These are phyloP conservation scores for Oxyura jamaicensis DNA, from an alignment of 2,113 vertebrate genomes.

Conservation along the genomic window DNA sequence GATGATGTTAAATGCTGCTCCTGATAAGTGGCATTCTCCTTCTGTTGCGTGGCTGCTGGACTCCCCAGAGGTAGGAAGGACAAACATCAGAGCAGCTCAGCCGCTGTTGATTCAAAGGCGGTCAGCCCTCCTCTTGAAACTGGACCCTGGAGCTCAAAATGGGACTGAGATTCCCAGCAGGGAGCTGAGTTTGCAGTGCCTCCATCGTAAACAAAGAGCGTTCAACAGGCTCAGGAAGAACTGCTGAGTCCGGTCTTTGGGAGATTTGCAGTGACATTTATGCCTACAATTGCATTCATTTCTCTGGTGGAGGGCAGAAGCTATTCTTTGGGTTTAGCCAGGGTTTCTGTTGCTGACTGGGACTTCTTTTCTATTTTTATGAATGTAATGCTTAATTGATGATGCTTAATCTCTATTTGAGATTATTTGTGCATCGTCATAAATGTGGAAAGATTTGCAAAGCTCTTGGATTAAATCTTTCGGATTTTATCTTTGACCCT, in stretches of 20 bases:
- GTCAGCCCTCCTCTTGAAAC: neutral
- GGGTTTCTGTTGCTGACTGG: neutral
- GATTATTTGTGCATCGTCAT: neutral
- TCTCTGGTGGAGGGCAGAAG: neutral
- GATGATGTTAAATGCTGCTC: neutral
- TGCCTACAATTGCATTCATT: neutral
- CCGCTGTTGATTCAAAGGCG: neutral
- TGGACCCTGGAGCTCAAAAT: neutral
- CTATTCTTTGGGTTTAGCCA: neutral
- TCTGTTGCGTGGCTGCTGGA: neutral
- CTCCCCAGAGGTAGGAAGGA: neutral
- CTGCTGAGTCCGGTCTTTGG: neutral
- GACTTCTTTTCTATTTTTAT: neutral
- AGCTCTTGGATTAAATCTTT: neutral
- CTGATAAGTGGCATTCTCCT: neutral
- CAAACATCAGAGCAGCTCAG: fast-evolving
- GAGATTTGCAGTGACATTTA: neutral
- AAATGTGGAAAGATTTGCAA: neutral
- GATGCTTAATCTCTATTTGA: neutral
- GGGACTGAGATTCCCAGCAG: neutral
- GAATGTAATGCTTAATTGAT: neutral
- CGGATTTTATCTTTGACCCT: neutral
- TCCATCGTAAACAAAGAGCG: neutral
- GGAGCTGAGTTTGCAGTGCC: neutral
- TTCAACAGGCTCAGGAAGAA: neutral